These are phyloP conservation scores for Heliconius ismenius DNA, from an alignment of 2,888 invertebrate species.

Conservation along the genomic window DNA sequence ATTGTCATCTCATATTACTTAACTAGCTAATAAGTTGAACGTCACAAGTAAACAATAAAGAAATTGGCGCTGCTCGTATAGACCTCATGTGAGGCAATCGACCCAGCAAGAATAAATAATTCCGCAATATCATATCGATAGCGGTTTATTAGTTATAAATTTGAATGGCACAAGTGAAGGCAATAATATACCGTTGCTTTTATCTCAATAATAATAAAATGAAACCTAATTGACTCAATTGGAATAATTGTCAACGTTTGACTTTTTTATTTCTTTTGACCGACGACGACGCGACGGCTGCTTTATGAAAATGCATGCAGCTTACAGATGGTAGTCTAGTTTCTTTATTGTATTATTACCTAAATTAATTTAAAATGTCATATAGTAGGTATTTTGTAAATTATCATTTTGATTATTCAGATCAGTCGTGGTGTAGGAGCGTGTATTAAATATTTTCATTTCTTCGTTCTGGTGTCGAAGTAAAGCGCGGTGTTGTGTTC, in stretches of 20 bases:
- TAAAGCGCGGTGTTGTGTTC: too few species aligned
- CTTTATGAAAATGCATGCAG: conserved; percentile 15
- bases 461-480: too few species aligned
- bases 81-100: conserved; percentile 41
- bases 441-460: too few species aligned
- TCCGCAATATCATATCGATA: conserved; percentile 37
- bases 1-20: not conserved
- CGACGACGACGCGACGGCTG: conserved; percentile 5
- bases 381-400: too few species aligned
- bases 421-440: too few species aligned
- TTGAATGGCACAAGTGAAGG: conserved; percentile 32
- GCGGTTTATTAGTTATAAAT: conserved; percentile 39
- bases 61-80: conserved; percentile 39
- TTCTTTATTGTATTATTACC: not conserved
- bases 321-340: not conserved
- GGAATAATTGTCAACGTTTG: conserved; percentile 29
- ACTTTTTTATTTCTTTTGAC: conserved; percentile 24
- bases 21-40: conserved; percentile 27
- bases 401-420: too few species aligned
- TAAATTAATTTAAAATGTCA: not conserved
- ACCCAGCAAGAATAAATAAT: conserved; percentile 37
- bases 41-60: conserved; percentile 42
- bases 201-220: conserved; percentile 34
- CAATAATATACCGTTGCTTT: conserved; percentile 31
- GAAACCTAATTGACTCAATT: conserved; percentile 35